Conservation (phyloP, 2,113 vertebrate genomes). For the Glaucomys volans region DNA sequence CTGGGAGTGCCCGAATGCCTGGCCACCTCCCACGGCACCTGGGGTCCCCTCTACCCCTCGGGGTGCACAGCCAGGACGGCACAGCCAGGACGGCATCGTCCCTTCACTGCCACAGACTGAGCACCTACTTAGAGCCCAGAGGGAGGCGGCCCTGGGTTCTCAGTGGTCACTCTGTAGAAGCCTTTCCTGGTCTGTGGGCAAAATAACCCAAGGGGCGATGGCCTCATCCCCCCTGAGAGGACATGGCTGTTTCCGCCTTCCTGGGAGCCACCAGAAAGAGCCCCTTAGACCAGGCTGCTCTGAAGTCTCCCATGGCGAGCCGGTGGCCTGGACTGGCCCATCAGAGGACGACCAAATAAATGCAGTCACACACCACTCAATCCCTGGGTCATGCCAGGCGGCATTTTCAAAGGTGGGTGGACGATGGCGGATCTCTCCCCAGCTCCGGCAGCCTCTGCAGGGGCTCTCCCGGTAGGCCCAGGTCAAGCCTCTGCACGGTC, state of each 20-base stretch:
- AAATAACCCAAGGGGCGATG: background rate
- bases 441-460: background rate
- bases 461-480: background rate
- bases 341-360: background rate
- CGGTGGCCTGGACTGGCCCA: background rate
- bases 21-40: background rate
- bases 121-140: background rate
- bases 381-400: background rate
- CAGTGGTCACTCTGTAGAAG: background rate
- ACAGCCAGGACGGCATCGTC: background rate
- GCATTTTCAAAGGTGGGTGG: background rate
- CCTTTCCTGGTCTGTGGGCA: background rate
- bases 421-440: fast-evolving
- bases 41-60: fast-evolving
- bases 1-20: background rate
- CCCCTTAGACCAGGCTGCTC: background rate
- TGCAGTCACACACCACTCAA: background rate
- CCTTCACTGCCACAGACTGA: background rate
- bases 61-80: background rate
- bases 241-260: background rate
- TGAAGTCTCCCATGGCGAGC: background rate
- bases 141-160: background rate
- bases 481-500: background rate
- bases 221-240: background rate
- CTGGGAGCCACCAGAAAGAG: background rate